Conservation (phyloP, 2,888 invertebrate genomes). For the Patella pellucida region DNA sequence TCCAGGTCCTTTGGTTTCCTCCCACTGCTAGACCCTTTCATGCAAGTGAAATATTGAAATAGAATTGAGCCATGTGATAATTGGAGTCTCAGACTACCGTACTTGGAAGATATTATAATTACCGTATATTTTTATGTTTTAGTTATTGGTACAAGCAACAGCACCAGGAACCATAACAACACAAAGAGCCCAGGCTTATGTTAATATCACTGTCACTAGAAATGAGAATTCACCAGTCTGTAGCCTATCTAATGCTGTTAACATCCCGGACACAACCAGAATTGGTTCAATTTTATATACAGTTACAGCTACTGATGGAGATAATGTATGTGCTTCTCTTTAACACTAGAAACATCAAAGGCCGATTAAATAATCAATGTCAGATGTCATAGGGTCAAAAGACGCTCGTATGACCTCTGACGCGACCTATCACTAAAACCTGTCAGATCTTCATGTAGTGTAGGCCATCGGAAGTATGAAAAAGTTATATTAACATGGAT, state of each 20-base stretch:
- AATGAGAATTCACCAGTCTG: constrained; percentile 25
- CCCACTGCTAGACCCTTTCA: too few relatives aligned
- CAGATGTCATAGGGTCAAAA: background rate
- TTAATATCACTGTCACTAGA: constrained; percentile 26
- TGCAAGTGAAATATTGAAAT: too few relatives aligned
- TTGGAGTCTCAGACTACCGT: background rate
- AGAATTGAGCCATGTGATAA: too few relatives aligned
- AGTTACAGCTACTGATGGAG: constrained; percentile 29
- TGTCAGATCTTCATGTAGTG: too few relatives aligned
- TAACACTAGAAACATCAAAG: too few relatives aligned
- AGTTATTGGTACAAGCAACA: constrained; percentile 15
- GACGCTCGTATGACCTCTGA: too few relatives aligned
- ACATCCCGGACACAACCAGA: constrained; percentile 13
- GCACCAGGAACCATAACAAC: constrained; percentile 25
- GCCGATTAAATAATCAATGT: background rate
- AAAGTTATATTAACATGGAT: too few relatives aligned
- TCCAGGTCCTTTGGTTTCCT: too few relatives aligned
- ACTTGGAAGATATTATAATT: background rate
- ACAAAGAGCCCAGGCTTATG: constrained; percentile 26
- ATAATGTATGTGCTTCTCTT: constrained; percentile 17
- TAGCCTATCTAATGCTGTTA: background rate
- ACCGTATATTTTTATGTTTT: background rate
- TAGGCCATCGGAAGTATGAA: too few relatives aligned
- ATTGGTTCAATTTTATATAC: constrained; percentile 21
- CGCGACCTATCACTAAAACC: too few relatives aligned